A percentile compares a stretch with the other conserved stretches of the same genome.
phyloP scores from a whole-genome alignment of 2,113 vertebrate species.

The Jaculus jaculus region DNA sequence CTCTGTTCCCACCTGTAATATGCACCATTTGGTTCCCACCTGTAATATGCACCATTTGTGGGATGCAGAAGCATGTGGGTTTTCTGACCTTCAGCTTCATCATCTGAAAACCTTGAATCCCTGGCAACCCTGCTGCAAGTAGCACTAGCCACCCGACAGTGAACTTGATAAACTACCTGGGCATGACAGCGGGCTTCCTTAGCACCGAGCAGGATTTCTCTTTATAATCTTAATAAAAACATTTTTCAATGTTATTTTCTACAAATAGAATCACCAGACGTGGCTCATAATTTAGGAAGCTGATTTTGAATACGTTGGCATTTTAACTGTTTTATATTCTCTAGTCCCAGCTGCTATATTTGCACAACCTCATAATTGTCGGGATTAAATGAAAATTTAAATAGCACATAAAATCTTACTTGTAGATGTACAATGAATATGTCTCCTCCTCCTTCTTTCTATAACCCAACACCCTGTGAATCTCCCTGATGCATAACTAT shows the following conservation, averaged over 20 bases:
- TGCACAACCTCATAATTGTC: slow-evolving; percentile 62
- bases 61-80: background rate
- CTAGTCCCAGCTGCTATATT: slow-evolving; percentile 57
- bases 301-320: slow-evolving; percentile 63
- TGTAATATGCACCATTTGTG: background rate
- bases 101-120: background rate
- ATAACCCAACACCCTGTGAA: background rate
- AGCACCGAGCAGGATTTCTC: background rate
- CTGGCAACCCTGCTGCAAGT: background rate
- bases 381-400: slow-evolving; percentile 55
- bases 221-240: slow-evolving; percentile 47
- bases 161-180: background rate
- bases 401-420: slow-evolving; percentile 34
- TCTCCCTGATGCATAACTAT: background rate
- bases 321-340: slow-evolving; percentile 71
- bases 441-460: background rate
- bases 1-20: background rate
- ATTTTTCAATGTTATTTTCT: slow-evolving; percentile 41
- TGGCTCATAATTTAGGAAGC: slow-evolving; percentile 65
- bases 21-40: background rate
- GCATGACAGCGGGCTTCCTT: background rate
- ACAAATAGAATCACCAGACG: slow-evolving; percentile 75
- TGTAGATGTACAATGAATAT: background rate
- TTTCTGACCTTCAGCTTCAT: slow-evolving; percentile 7
- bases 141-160: background rate